Conservation (phyloP, 2,113 vertebrate genomes). For the Tachysurus fulvidraco region DNA sequence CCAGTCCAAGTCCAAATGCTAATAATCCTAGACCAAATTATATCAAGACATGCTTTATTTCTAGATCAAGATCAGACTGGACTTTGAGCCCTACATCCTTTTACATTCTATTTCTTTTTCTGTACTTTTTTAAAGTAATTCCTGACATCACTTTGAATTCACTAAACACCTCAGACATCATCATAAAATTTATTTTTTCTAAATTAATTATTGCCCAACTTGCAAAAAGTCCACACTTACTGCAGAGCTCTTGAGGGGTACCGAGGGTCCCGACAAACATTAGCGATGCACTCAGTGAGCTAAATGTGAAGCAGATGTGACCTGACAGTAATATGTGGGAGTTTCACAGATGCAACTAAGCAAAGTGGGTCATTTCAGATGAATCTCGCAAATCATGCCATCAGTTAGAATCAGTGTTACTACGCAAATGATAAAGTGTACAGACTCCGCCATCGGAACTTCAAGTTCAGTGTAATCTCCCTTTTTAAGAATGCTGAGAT, state of each 20-base stretch:
- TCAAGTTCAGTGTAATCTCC: background rate
- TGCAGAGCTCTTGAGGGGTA: background rate
- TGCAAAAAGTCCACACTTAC: conserved; percentile 1
- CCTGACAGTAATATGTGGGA: conserved; percentile 25
- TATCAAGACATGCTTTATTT: background rate
- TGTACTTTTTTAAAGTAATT: background rate
- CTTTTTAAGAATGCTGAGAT: background rate
- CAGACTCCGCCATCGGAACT: background rate
- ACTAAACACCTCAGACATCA: too few species aligned
- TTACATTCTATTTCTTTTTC: too few species aligned
- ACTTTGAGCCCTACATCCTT: background rate
- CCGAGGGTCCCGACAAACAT: background rate
- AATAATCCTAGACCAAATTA: background rate
- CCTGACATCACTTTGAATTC: too few species aligned
- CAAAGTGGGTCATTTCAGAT: conserved; percentile 20
- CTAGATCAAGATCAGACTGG: background rate
- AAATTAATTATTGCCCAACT: conserved; percentile 19
- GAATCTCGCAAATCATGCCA: conserved; percentile 18
- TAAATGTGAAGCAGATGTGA: conserved; percentile 6
- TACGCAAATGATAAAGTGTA: conserved; percentile 28
- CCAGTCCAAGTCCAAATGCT: background rate
- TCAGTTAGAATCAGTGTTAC: conserved; percentile 21
- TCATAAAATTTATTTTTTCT: too few species aligned
- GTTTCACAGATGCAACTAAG: conserved; percentile 23
- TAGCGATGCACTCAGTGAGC: background rate